Percentiles rank a stretch among this genome's conserved stretches.
Evolutionary conservation across 2,113 vertebrate species (phyloP).

Genomic region (Hymenochirus boettgeri): DNA sequence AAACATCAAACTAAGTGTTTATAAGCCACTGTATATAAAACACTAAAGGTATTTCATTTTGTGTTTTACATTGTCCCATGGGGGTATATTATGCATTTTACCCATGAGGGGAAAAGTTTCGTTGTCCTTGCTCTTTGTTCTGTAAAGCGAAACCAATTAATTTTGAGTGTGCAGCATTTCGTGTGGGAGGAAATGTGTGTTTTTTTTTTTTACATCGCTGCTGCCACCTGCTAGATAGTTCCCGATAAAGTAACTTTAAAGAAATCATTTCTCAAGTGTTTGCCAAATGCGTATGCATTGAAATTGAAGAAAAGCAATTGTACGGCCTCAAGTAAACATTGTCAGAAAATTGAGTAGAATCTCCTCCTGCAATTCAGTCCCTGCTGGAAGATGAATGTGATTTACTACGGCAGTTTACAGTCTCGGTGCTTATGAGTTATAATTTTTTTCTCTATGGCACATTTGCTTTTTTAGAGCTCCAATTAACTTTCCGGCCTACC

Average conservation of each 20-base stretch:
- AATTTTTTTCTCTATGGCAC: slow-evolving; percentile 30
- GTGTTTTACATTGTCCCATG: slow-evolving; percentile 5
- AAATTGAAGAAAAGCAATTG: slow-evolving; percentile 28
- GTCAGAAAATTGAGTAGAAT: slow-evolving; percentile 3
- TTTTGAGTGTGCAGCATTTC: slow-evolving; percentile 13
- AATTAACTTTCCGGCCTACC: slow-evolving; percentile 37
- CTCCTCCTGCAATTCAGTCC: slow-evolving; percentile 11
- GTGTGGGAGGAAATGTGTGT: background rate
- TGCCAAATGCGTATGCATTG: slow-evolving; percentile 9
- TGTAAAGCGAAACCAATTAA: slow-evolving; percentile 36
- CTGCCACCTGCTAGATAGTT: slow-evolving; percentile 22
- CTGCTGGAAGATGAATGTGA: slow-evolving; percentile 10
- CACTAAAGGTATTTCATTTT: background rate
- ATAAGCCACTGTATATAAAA: background rate
- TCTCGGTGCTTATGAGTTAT: slow-evolving; percentile 25
- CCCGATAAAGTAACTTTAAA: slow-evolving; percentile 17
- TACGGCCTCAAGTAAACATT: slow-evolving; percentile 9
- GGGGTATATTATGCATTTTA: slow-evolving; percentile 34
- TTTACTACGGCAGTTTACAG: slow-evolving; percentile 23
- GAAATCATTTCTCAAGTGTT: slow-evolving; percentile 32
- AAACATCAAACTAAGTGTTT: background rate
- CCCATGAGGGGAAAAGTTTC: slow-evolving; percentile 4
- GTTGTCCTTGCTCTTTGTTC: background rate
- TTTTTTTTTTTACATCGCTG: slow-evolving; percentile 9
- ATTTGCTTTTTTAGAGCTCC: slow-evolving; percentile 36